Conservation (phyloP, 2,113 vertebrate species). For the Lophura nycthemera region DNA sequence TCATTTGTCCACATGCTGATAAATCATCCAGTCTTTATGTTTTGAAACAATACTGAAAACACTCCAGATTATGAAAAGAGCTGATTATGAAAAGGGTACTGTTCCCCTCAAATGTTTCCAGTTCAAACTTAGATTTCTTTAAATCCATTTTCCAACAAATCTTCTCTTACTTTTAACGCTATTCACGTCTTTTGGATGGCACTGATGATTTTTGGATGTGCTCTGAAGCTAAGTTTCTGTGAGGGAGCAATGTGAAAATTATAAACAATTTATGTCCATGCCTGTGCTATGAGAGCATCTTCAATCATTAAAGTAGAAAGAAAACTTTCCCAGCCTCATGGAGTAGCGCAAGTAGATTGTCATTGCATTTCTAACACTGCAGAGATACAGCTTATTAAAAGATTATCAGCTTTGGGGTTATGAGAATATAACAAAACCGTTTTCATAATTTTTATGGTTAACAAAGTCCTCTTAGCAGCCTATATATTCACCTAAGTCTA, state of each 20-base stretch:
- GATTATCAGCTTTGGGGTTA: not conserved
- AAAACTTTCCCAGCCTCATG: not conserved
- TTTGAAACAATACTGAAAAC: not conserved
- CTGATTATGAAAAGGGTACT: not conserved
- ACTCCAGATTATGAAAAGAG: not conserved
- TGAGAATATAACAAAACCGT: not conserved
- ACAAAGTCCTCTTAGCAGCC: not conserved
- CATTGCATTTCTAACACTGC: not conserved
- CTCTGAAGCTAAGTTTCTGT: not conserved
- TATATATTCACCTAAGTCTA: not conserved
- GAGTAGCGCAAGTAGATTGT: not conserved
- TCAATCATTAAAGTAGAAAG: not conserved
- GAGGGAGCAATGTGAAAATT: not conserved
- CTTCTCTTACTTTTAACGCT: not conserved
- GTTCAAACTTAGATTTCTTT: not conserved
- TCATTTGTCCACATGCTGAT: not conserved
- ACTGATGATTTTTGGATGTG: not conserved
- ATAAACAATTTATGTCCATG: not conserved
- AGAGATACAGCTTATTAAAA: not conserved
- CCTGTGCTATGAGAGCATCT: not conserved
- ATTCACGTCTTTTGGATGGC: not conserved
- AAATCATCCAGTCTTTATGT: not conserved
- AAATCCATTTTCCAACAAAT: not conserved
- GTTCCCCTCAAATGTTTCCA: not conserved
- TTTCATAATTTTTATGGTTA: not conserved